Evolutionary conservation across 2,113 vertebrate genomes (phyloP).

Genomic region (Scatophagus argus): DNA sequence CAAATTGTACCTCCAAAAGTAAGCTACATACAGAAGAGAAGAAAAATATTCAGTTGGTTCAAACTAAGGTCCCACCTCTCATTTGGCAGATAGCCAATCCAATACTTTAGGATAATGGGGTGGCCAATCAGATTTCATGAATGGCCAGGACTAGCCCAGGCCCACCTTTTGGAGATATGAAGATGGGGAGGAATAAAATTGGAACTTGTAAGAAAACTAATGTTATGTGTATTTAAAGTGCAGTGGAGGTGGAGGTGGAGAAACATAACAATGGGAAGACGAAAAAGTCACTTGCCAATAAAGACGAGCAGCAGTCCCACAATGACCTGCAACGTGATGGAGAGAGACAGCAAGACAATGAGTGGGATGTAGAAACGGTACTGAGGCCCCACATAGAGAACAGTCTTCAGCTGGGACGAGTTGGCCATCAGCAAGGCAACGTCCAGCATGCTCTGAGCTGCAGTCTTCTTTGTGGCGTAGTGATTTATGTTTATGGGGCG

Average conservation of each 20-base stretch:
- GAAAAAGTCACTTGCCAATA: conserved; percentile 84
- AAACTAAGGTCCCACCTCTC: too few species aligned
- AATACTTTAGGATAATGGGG: too few species aligned
- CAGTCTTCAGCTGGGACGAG: conserved; percentile 91
- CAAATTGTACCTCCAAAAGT: too few species aligned
- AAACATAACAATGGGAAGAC: not conserved
- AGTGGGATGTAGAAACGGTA: conserved; percentile 88
- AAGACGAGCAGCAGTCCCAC: conserved; percentile 94
- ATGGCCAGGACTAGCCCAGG: too few species aligned
- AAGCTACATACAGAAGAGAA: too few species aligned
- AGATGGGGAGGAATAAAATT: too few species aligned
- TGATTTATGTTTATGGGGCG: conserved; percentile 89
- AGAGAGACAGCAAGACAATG: conserved; percentile 88
- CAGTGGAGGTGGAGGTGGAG: not conserved
- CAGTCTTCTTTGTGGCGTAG: conserved; percentile 93
- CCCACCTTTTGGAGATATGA: too few species aligned
- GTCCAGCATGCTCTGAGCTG: conserved; percentile 93
- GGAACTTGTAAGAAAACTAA: too few species aligned
- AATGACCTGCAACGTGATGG: conserved; percentile 86
- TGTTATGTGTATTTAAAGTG: not conserved
- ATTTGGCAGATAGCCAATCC: too few species aligned
- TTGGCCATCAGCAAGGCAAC: conserved; percentile 94
- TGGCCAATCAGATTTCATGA: too few species aligned
- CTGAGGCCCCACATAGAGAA: conserved; percentile 87
- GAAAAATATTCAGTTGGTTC: too few species aligned